These are phyloP conservation scores for Hirtodrosophila alboralis DNA, from an alignment of 2,888 invertebrate species.

Conservation along the genomic window DNA sequence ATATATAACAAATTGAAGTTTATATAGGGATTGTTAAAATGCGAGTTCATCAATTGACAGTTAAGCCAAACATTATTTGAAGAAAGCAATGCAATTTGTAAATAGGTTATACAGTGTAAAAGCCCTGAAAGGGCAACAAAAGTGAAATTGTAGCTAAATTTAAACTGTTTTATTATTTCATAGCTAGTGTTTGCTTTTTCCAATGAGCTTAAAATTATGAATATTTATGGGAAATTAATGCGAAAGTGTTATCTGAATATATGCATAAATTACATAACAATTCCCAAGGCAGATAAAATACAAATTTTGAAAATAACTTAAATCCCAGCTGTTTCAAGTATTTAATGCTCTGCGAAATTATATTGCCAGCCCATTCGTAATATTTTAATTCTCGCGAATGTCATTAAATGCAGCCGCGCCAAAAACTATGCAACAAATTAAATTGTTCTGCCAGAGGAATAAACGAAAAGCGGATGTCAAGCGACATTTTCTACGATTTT, in stretches of 20 bases:
- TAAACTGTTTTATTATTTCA: not conserved
- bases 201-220: too few relatives aligned
- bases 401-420: conserved; percentile 37
- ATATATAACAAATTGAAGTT: conserved; percentile 7
- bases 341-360: conserved; percentile 21
- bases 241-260: too few relatives aligned
- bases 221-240: too few relatives aligned
- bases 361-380: conserved; percentile 12
- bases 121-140: not conserved
- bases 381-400: conserved; percentile 17
- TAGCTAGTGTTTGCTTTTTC: too few relatives aligned
- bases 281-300: too few relatives aligned
- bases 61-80: not conserved
- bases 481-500: conserved; percentile 31
- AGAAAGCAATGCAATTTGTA: conserved; percentile 21
- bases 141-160: not conserved
- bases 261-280: conserved; percentile 2
- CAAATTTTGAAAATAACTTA: not conserved
- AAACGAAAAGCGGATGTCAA: conserved; percentile 14
- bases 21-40: not conserved
- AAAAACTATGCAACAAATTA: conserved; percentile 49
- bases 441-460: conserved; percentile 24
- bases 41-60: conserved; percentile 9
- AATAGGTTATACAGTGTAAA: not conserved
- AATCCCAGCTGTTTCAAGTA: conserved; percentile 31